Evolutionary conservation across 2,888 invertebrate genomes (phyloP), one percentile per base, ranked within the genome.

Genomic region (Limnephilus marmoratus): DNA sequence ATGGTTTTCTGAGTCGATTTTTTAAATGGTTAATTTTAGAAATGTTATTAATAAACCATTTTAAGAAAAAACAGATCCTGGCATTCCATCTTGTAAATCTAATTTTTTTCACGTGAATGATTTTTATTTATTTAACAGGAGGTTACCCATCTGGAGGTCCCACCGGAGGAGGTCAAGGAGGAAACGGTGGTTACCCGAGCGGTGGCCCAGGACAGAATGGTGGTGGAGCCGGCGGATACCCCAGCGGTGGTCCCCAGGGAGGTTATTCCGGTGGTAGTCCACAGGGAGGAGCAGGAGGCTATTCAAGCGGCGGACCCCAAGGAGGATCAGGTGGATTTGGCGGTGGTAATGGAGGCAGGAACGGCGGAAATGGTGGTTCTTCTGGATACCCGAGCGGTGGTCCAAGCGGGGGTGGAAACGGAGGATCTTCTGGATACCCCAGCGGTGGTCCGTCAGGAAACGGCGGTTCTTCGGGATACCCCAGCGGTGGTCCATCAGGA

Each of bases 321-420:
- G 91, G 92, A 34, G 92, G 94, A 9, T 92, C 93, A 24, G 85
- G 90, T 90, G 92, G 91, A 3, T 90, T 92, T 82, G 93, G 93
- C 88, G 68, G 68, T 68, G 68, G 68, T 68, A 68, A 9, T 68
- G 68, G 68, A 68, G 94, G 91, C 24, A 83, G 87, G 3, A 82
- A 91, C 29, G 93, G 93, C 31, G 82, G 49, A 85, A 90, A 81
- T 18, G 90, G 92, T 90, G 88, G 93, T n/a, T 96, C 96, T 0
- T 96, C 93, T 24, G 96, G 96, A 0, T 96, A 96, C 92, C 95
- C 96, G 0, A 95, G 95, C 41, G 89, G 87, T 34, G 91, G 91
- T 31, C 90, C 87, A 31, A 85, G 86, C 37, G 49, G 81, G 7
- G 81, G 85, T 5, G 45, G 34, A 93, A 29, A 29, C 24, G 90